Evolutionary conservation across 2,797 vertebrate genomes (phyloP), one percentile per base, ranked within the genome.

Genomic region (Mycteria americana): DNA sequence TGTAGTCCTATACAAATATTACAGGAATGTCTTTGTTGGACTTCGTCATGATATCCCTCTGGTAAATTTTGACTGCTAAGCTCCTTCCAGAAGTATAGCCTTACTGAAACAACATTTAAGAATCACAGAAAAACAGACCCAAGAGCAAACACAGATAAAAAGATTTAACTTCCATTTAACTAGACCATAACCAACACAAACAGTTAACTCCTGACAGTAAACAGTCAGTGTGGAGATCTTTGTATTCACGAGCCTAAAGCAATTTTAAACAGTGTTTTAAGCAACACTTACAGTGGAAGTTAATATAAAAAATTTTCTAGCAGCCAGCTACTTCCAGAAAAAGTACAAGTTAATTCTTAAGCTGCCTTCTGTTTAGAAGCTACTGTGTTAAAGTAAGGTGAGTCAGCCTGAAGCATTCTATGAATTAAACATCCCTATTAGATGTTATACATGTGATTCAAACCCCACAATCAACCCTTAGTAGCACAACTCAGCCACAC

Each of bases 401-500:
- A 73, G 21, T 13, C 10, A 75, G 13, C 19, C 51, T 56, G 43
- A 78, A 46, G 25, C 57, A 70, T 30, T n/a, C 27, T 5, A 39
- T 6, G 9, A 81, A 50, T 45, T 60, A 48, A 70, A 59, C 30
- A 60, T 5, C 11, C 9, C 31, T 27, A 7, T 43, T 19, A 50
- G 6, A 39, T 4, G 1, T 13, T 33, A 59, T 0, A 31, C 8
- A 19, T 1, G 0, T 11, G 16, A 48, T 23, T 41, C 11, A 43
- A 43, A 39, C 1, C 8, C 21, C 28, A 50, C 7, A 62, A 13
- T 9, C 46, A 77, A 37, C 6, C 10, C 35, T 46, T 6, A 53
- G 12, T 0, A 84, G 43, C 1, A 4, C 17, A 62, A 59, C 50
- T 59, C 72, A 50, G 31, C 13, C 10, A 28, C 17, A 33, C 2